Evolutionary conservation across 2,113 vertebrate genomes (phyloP), one percentile per base, ranked within the genome.

Genomic region (Glaucomys volans): DNA sequence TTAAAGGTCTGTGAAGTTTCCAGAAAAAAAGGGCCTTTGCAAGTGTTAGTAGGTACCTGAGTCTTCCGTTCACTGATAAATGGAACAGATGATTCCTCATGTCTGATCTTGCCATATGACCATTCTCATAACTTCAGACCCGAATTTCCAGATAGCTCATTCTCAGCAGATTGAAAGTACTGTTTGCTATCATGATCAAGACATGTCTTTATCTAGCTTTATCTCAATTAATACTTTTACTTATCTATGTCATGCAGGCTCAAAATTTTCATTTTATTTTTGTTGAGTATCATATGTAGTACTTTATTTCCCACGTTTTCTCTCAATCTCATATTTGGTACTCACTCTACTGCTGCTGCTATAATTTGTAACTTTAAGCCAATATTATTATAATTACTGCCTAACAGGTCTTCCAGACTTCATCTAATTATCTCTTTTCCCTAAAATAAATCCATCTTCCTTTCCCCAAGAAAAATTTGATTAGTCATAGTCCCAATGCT

Each of bases 1-100:
- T 2, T 26, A n/a, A 20, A 66, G 2, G 12, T 30, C 28, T 12
- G 1, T 50, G n/a, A 54, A 59, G 32, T 3, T 4, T n/a, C 32
- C 28, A 69, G 17, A 14, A 72, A 28, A 8, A 64, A 4, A 16
- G 20, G 54, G 28, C 1, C 35, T 18, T 74, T 20, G 6, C 6
- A 52, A 50, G 3, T 14, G 0, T 22, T 44, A 0, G 14, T 12
- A 72, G 44, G 7, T n/a, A 66, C 22, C 13, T 0, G 14, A 69
- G 5, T 59, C 2, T 47, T 86, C 0, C 24, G 52, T n/a, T 62
- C 37, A 81, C 17, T 26, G 32, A 14, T 6, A 37, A 24, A 50
- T 3, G 3, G 16, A 3, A 62, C 42, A 50, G 18, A 14, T 67
- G 14, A 54, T 35, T 28, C 54, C 8, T 4, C 8, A 59, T 0